Conservation (phyloP, 2,797 vertebrate species). For the Sebastiscus tertius region DNA sequence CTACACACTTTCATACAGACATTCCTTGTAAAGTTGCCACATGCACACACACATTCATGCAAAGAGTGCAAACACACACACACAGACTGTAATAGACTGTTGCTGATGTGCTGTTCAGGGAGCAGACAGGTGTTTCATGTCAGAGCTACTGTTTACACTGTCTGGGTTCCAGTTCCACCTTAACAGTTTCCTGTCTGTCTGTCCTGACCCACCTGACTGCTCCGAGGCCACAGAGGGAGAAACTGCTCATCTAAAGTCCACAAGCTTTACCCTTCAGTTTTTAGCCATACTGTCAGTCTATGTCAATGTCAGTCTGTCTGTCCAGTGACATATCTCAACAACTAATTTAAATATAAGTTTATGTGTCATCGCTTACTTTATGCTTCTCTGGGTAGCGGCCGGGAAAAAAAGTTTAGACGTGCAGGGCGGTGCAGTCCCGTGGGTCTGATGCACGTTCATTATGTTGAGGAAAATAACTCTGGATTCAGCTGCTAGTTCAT, state of each 20-base stretch:
- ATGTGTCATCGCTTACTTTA: too few relatives aligned
- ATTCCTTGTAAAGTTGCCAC: background rate
- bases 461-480: too few relatives aligned
- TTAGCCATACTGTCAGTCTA: background rate
- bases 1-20: background rate
- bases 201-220: constrained; percentile 16
- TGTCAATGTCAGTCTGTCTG: background rate
- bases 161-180: constrained; percentile 55
- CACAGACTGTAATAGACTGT: constrained; percentile 34
- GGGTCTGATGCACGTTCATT: too few relatives aligned
- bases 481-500: rapidly evolving
- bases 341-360: background rate
- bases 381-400: too few relatives aligned
- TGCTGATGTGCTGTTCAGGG: constrained; percentile 14
- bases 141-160: constrained; percentile 67
- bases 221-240: background rate
- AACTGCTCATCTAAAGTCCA: background rate
- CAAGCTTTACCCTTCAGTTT: background rate
- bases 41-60: too few relatives aligned
- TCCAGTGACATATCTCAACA: background rate
- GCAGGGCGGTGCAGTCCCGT: rapidly evolving
- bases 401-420: rapidly evolving
- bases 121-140: constrained; percentile 72
- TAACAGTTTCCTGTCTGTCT: constrained; percentile 30
- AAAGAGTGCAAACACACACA: background rate